Conservation (phyloP, 92 coral and sea anemone species). For the Micromussa lordhowensis region DNA sequence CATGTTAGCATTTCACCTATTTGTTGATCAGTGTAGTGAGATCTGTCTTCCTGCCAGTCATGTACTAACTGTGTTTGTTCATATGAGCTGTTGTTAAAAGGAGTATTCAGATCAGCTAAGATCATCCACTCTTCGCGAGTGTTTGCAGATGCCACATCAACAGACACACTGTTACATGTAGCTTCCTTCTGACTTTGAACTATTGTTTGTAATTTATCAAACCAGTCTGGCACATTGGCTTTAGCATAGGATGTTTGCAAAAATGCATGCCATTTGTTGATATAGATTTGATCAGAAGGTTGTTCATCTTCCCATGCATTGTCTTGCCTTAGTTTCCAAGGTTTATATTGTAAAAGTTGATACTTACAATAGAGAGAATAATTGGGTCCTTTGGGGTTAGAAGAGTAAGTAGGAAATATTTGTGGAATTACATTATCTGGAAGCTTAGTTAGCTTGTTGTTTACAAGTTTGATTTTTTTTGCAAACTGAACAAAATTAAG, state of each 20-base stretch:
- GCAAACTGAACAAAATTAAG: conserved; percentile 76
- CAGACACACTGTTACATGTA: no score
- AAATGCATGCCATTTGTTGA: conserved; percentile 73
- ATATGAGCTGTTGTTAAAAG: conserved; percentile 63
- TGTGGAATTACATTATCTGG: conserved; percentile 75
- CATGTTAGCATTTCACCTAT: conserved; percentile 67
- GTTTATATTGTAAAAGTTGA: conserved; percentile 45
- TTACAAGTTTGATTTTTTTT: conserved; percentile 68
- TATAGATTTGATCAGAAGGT: conserved; percentile 36
- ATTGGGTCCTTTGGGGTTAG: conserved; percentile 81
- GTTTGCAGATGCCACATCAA: conserved; percentile 29
- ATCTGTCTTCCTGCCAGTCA: conserved; percentile 70
- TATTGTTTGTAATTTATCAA: conserved; percentile 63
- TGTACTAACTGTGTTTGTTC: conserved; percentile 27
- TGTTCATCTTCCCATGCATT: conserved; percentile 18
- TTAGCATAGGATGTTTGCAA: conserved; percentile 70
- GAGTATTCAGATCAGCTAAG: conserved; percentile 58
- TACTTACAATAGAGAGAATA: conserved; percentile 72
- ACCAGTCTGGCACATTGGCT: conserved; percentile 68
- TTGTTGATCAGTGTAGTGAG: conserved; percentile 46
- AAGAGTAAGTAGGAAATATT: conserved; percentile 70
- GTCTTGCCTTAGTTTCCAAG: background rate
- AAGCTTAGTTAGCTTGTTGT: conserved; percentile 61
- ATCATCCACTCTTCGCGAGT: conserved; percentile 80
- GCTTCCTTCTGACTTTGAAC: conserved; percentile 67